Base-by-base conservation (phyloP, 2,888 invertebrate species). In the Ectemnius continuus region DNA sequence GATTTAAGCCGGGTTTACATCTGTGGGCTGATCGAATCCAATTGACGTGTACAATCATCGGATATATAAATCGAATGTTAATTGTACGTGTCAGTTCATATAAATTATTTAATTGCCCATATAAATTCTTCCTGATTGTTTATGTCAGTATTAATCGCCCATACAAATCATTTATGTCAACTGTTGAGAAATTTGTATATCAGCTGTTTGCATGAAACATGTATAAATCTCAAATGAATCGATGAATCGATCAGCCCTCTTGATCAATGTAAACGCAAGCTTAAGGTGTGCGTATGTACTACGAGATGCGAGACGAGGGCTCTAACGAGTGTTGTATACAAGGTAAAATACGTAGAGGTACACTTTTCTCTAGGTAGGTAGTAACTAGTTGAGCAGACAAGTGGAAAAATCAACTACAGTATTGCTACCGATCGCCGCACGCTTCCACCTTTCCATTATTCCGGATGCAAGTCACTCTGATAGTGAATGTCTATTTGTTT, bases 301-400 rank as follows among this genome's bases (percentile, higher is more conserved):
- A 36, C 36, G 36, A 36, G 73, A 65, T 46, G 60, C 70, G 70
- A 66, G 73, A 75, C 72, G 82, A 67, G 70, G 73, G 78, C 56
- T 70, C 75, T 73, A 80, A 70, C 61, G 36, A 36, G 36, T 36
- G 11, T 36, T 36, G 36, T 36, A 36, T 36, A 36, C 36, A 36
- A 1, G 36, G 8, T 36, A 36, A 36, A 36, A 36, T 80, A 77
- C 63, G 75, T 63, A 70, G 56, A 67, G 73, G 66, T 82, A 83
- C 78, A 70, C 73, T 76, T 75, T 36, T 36, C 36, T 11, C 36
- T 36, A 36, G 36, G 79, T 76, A 76, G 81, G 70, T 85, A 83
- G 81, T 75, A 83, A 76, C 86, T 87, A 87, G 84, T 87, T 87
- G 87, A 87, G 87, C 87, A 82, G 81, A 82, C 79, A 84, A 78